Conservation (phyloP, 1,140 invertebrate species). For the Caenorhabditis brenneri region DNA sequence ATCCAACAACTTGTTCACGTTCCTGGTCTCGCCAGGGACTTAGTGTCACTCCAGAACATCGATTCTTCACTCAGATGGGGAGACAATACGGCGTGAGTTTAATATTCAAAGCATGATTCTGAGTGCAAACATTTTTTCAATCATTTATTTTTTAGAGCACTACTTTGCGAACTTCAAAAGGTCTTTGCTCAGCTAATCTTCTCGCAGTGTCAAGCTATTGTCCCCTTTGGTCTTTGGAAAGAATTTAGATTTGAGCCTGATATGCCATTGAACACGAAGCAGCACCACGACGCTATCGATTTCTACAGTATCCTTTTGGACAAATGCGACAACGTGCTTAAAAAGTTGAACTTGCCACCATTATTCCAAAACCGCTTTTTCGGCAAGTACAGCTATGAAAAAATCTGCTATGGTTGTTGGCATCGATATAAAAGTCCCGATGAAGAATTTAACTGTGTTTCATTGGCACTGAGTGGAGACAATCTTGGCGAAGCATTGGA, state of each 20-base stretch:
- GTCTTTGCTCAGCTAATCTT: conserved; percentile 11
- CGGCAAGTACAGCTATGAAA: conserved; percentile 29
- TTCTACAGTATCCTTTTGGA: conserved; percentile 22
- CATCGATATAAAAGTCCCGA: conserved; percentile 28
- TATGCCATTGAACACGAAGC: conserved; percentile 19
- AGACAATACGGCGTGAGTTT: neutral
- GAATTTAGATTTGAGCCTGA: conserved; percentile 28
- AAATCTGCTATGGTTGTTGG: conserved; percentile 33
- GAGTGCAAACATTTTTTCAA: neutral
- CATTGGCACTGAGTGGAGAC: neutral
- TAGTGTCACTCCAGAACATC: neutral
- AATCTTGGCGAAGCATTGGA: neutral
- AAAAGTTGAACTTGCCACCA: neutral
- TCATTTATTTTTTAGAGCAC: neutral
- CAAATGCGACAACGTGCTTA: conserved; percentile 19
- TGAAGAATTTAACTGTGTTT: conserved; percentile 20
- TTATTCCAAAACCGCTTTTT: conserved; percentile 25
- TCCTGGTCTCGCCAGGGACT: neutral
- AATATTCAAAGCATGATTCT: neutral
- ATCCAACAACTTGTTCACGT: conserved; percentile 19
- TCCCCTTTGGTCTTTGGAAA: neutral
- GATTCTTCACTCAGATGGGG: neutral
- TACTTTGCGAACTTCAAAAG: neutral
- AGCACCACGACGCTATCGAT: conserved; percentile 27
- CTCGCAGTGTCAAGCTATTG: conserved; percentile 19